Percentiles rank a stretch among this genome's conserved stretches.
Evolutionary conservation across 2,113 vertebrate genomes (phyloP).

Genomic region (Platysternon megacephalum): DNA sequence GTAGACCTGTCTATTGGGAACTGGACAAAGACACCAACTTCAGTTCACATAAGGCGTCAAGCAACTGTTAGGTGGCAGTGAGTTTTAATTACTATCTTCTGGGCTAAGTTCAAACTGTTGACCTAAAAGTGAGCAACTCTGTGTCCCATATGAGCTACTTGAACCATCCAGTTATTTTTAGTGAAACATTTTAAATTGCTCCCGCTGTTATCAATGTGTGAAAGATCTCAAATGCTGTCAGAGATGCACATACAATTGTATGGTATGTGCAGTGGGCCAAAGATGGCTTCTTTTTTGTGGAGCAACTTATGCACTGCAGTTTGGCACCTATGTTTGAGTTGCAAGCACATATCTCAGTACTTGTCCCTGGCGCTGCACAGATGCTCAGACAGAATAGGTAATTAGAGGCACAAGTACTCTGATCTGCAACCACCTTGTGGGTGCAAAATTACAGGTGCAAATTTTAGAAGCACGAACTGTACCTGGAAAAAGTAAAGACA

Average conservation of each 20-base stretch:
- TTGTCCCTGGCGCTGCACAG: background rate
- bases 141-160: background rate
- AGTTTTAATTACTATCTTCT: background rate
- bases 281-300: background rate
- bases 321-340: background rate
- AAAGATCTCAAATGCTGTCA: background rate
- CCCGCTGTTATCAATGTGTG: background rate
- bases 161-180: background rate
- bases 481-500: background rate
- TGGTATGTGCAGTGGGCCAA: background rate
- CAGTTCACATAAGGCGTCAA: background rate
- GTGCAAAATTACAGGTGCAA: background rate
- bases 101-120: slow-evolving; percentile 6
- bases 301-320: fast-evolving
- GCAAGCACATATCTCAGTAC: background rate
- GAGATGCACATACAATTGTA: background rate
- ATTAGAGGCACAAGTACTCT: background rate
- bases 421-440: background rate
- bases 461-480: background rate
- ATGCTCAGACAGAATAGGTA: background rate
- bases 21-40: background rate
- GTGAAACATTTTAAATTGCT: slow-evolving; percentile 33
- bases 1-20: background rate
- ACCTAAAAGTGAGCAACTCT: slow-evolving; percentile 7
- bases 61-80: background rate